Base-by-base conservation (phyloP, 2,888 invertebrate species). In the Drosophila limbata region DNA sequence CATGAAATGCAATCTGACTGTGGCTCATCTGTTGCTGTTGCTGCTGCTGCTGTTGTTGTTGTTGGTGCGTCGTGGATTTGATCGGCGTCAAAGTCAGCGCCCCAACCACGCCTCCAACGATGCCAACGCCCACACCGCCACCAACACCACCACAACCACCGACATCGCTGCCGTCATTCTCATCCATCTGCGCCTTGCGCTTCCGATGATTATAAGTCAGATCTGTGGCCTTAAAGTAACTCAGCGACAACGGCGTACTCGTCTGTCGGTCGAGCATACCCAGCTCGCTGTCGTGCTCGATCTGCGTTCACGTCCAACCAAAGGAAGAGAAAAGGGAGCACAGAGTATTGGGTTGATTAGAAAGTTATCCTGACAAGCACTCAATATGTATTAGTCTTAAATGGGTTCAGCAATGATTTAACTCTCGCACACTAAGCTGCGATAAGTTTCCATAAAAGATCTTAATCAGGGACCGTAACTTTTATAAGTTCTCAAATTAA, bases 211-310 rank as follows among this genome's bases (percentile, higher is more conserved):
- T 85, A 45, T 77, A 85, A n/a, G 85, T 86, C 65, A 85, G 80
- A 69, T 85, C 85, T 55, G 90, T 88, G 48, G 90, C 76, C 73
- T 90, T 90, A 60, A 83, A 89, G 67, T 85, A 91, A 59, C 88
- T 89, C 33, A 89, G 65, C 28, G 91, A 83, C 50, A 89, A 69
- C 56, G 91, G 91, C 51, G 90, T 90, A 61, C 89, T 82, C 71
- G 84, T 81, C 75, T 76, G 75, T 10, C 86, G 69, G 10, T 87
- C 87, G 39, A 83, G 74, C 73, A 91, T 75, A 25, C 72, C 77
- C 65, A 90, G 73, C 55, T 91, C 90, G 17, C 79, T 61, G 73
- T 90, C 90, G 66, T 84, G 88, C 75, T 90, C 90, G 68, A 91
- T 90, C 90, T 90, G 83, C 10, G 13, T 19, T 11, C 11, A 19